These are phyloP conservation scores for Drosophila limbata DNA, from an alignment of 2,888 invertebrate species.

Conservation along the genomic window DNA sequence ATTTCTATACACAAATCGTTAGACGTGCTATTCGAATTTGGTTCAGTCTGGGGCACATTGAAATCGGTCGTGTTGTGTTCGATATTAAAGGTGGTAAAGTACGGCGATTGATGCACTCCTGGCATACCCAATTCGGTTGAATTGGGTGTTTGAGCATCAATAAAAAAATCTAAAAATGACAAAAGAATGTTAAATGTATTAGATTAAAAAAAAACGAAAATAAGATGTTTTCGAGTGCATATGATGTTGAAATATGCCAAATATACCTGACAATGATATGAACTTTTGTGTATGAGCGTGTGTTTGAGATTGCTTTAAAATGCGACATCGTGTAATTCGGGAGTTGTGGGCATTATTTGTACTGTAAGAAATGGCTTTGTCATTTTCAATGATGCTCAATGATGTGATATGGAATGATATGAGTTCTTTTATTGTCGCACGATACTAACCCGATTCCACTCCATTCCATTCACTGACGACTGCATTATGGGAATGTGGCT, in stretches of 20 bases:
- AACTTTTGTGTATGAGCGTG: conserved; percentile 42
- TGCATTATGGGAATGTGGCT: conserved; percentile 80
- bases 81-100: conserved; percentile 47
- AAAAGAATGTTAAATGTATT: background rate
- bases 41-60: conserved; percentile 80
- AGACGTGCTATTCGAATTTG: conserved; percentile 48
- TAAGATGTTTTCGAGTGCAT: background rate
- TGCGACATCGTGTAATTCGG: conserved; percentile 82
- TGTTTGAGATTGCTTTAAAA: conserved; percentile 72
- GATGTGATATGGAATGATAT: conserved; percentile 16
- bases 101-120: conserved; percentile 27
- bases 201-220: background rate
- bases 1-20: conserved; percentile 69
- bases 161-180: conserved; percentile 79
- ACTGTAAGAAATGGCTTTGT: conserved; percentile 80
- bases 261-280: conserved; percentile 65
- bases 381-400: conserved; percentile 31
- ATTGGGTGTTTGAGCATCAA: conserved; percentile 78
- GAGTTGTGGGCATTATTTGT: conserved; percentile 83
- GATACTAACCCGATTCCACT: conserved; percentile 84
- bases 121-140: conserved; percentile 24
- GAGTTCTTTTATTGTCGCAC: background rate
- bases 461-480: conserved; percentile 85
- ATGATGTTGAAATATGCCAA: conserved; percentile 12
- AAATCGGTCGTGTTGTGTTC: conserved; percentile 69